A percentile compares a stretch with the other conserved stretches of the same genome.
Evolutionary conservation across 2,113 vertebrate species (phyloP).

Genomic region (Corvus cornix): DNA sequence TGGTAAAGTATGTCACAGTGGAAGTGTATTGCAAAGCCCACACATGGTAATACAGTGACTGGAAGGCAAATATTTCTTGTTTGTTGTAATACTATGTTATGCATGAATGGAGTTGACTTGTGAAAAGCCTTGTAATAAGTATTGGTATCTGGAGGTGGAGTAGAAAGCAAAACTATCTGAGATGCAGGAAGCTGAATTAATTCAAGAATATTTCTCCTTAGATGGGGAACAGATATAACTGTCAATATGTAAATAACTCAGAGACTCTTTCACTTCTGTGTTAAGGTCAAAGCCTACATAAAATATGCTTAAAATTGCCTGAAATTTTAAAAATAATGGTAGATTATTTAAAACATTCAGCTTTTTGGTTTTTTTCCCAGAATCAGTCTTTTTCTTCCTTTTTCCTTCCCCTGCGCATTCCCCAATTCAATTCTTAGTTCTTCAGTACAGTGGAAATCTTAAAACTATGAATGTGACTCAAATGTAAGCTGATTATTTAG

Average conservation of each 20-base stretch:
- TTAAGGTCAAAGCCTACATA: neutral
- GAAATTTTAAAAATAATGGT: neutral
- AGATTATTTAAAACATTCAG: neutral
- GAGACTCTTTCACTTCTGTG: neutral
- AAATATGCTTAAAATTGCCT: neutral
- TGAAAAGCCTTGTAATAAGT: neutral
- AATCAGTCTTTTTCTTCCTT: neutral
- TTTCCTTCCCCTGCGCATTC: neutral
- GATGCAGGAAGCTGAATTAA: neutral
- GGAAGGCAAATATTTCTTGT: slow-evolving; percentile 15
- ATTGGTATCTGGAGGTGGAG: neutral
- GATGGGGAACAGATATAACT: neutral
- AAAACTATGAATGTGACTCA: neutral
- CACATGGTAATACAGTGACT: neutral
- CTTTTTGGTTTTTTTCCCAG: rapidly evolving
- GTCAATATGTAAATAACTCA: neutral
- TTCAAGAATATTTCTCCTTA: neutral
- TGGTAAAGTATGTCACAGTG: neutral
- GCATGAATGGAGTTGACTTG: neutral
- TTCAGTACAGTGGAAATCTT: neutral
- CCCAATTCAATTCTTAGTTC: neutral
- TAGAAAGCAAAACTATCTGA: neutral
- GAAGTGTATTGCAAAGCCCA: neutral
- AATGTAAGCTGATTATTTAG: neutral
- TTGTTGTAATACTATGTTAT: neutral